Conservation (phyloP, 1,140 invertebrate species). For the Sarcophaga bullata region DNA sequence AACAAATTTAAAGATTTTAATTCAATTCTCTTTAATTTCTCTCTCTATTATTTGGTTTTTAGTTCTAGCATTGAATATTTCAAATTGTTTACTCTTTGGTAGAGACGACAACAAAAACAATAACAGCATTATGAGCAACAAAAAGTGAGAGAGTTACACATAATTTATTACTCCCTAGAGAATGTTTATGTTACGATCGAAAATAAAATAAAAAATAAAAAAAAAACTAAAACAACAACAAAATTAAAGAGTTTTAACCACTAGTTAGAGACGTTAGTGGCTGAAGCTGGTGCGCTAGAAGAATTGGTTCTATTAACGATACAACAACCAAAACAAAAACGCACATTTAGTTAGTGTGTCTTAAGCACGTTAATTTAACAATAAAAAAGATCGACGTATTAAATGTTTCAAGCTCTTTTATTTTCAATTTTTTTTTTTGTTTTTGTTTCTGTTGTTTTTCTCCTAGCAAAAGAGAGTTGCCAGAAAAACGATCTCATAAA, state of each 20-base stretch:
- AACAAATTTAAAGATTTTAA: background rate
- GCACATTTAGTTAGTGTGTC: constrained; percentile 12
- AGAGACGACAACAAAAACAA: constrained; percentile 16
- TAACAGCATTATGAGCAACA: background rate
- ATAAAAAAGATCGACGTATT: background rate
- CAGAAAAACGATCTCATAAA: constrained; percentile 21
- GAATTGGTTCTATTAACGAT: background rate
- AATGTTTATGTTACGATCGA: constrained; percentile 41
- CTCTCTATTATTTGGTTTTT: constrained; percentile 28
- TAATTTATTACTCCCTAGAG: constrained; percentile 42
- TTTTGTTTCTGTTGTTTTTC: background rate
- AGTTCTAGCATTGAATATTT: constrained; percentile 31
- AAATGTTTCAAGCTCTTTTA: constrained; percentile 19
- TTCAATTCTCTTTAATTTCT: background rate
- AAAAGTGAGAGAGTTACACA: constrained; percentile 25
- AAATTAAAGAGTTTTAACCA: constrained; percentile 1
- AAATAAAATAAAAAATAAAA: too few species aligned
- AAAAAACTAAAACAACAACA: constrained; percentile 14
- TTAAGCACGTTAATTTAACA: constrained; percentile 31
- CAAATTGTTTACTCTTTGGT: constrained; percentile 24
- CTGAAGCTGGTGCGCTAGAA: background rate
- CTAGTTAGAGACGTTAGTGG: background rate
- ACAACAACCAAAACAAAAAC: background rate
- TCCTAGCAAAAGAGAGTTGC: background rate
- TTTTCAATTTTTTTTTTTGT: too few species aligned